phyloP scores from a whole-genome alignment of 2,797 vertebrate genomes.

The Cirrhinus molitorella region DNA sequence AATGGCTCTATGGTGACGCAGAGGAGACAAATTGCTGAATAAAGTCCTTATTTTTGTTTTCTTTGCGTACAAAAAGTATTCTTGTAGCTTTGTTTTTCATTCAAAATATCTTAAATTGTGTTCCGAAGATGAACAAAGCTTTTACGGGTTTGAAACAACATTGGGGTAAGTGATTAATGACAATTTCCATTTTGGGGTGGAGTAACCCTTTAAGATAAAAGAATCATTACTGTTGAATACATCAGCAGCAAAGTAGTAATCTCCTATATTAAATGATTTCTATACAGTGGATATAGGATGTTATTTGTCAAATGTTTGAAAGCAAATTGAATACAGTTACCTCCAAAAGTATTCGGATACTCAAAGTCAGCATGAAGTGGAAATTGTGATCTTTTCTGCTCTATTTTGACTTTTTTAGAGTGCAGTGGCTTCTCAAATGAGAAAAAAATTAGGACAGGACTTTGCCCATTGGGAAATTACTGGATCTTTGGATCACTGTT shows the following conservation, averaged over 20 bases:
- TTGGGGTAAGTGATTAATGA: too few species aligned
- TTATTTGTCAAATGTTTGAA: neutral
- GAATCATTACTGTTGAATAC: neutral
- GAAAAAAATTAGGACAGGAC: neutral
- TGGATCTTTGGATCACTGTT: neutral
- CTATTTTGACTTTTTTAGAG: neutral
- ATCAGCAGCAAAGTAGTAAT: neutral
- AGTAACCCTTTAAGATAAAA: too few species aligned
- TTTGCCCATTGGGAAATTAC: neutral
- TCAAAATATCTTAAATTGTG: too few species aligned
- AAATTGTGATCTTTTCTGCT: neutral
- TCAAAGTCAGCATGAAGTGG: neutral
- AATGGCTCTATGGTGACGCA: too few species aligned
- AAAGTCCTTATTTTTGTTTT: too few species aligned
- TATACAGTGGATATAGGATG: neutral
- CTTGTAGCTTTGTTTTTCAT: too few species aligned
- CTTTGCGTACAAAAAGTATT: too few species aligned
- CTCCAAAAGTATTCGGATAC: neutral
- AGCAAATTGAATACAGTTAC: neutral
- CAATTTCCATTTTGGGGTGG: too few species aligned
- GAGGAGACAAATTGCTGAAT: too few species aligned
- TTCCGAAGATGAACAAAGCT: too few species aligned
- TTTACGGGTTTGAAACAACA: too few species aligned
- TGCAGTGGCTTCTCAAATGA: neutral
- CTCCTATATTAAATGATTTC: too few species aligned